Conservation (phyloP, 2,888 invertebrate genomes). For the Eubasilissa splendida region DNA sequence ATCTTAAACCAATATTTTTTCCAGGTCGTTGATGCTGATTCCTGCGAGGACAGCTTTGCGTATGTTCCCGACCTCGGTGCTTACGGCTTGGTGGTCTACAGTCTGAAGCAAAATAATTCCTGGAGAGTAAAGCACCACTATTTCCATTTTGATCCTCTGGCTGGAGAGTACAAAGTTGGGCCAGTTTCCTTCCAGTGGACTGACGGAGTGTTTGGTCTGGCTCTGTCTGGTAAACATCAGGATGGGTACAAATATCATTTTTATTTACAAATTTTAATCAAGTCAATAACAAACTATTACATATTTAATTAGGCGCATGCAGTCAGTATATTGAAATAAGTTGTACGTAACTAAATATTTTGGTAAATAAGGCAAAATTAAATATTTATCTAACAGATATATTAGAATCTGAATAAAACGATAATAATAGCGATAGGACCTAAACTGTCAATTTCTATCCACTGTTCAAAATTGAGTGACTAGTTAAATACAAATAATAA, state of each 20-base stretch:
- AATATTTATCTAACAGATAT: no score
- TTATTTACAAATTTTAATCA: background rate
- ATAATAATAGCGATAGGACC: no score
- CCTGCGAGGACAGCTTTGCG: conserved; percentile 83
- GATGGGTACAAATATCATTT: conserved; percentile 69
- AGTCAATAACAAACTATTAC: background rate
- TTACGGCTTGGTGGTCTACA: conserved; percentile 85
- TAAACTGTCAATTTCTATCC: no score
- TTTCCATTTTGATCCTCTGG: conserved; percentile 87
- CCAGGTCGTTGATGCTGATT: conserved; percentile 80
- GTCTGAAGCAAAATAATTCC: conserved; percentile 80
- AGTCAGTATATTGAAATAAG: no score
- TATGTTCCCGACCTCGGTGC: conserved; percentile 85
- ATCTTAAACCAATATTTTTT: conserved; percentile 59
- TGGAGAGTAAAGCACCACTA: conserved; percentile 87
- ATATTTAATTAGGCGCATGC: no score
- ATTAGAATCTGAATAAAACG: no score
- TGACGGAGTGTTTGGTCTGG: conserved; percentile 85
- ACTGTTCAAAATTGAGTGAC: no score
- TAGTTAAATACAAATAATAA: no score
- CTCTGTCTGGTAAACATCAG: conserved; percentile 75
- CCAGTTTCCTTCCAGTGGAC: conserved; percentile 90
- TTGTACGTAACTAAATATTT: no score
- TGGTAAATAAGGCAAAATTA: no score
- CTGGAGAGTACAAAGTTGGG: conserved; percentile 83